Evolutionary conservation across 2,888 invertebrate genomes (phyloP), one percentile per base, ranked within the genome.

Genomic region (Drosophila subsilvestris): DNA sequence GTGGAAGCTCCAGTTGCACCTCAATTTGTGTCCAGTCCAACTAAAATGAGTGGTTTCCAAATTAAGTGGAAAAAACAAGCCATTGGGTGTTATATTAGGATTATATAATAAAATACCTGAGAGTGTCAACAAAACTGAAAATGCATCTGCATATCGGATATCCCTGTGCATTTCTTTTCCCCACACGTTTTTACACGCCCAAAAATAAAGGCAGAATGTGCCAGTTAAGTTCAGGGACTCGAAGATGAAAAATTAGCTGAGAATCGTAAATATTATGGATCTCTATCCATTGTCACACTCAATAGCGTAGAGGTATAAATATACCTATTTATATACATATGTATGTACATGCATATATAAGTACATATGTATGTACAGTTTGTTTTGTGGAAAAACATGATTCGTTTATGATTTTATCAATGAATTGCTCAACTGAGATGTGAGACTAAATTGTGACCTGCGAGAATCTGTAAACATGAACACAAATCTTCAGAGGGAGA

Each of bases 401-500:
- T 63, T 67, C 66, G 67, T n/a, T 32, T 22, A 7, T 6, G 50
- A 42, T 49, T 79, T 85, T 82, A 88, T 81, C 83, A 88, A 81
- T 85, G 88, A 88, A 57, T 71, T 70, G 17, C 29, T 25, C 22
- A 68, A 61, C 32, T 45, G 22, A 47, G 48, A 18, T 10, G n/a
- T 17, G 18, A 42, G 17, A 18, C 14, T 14, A 7, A 18, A 62
- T 4, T 32, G 32, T 32, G 32, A 32, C 12, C 32, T 12, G 32
- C 6, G n/a, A 37, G 37, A 37, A 37, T 37, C 2, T 0, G 5
- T 37, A 62, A 74, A 74, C 48, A 74, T 58, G 63, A 70, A 43
- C 10, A 54, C 7, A 53, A 48, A 49, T 37, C 53, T 27, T 29
- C 32, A 17, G 44, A 58, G 44, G 12, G 32, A 61, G 49, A 54